These are phyloP conservation scores for Tyria jacobaeae DNA, from an alignment of 2,888 invertebrate species.

Conservation along the genomic window DNA sequence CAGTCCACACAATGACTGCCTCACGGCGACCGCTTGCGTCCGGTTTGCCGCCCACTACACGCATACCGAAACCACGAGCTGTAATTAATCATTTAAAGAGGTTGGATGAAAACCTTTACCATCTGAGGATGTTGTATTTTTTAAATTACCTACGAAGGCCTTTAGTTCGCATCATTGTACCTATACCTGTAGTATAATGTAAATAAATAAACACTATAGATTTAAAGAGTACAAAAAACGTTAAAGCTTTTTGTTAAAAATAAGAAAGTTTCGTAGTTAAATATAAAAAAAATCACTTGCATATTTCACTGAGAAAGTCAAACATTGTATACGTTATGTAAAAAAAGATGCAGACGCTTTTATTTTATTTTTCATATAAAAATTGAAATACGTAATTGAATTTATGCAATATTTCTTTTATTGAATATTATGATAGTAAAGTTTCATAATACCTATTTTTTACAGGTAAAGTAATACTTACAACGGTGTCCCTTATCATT, in stretches of 20 bases:
- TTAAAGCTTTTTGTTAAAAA: too few species aligned
- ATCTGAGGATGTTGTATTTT: slow-evolving; percentile 25
- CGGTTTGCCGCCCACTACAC: slow-evolving; percentile 96
- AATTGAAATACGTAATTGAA: too few species aligned
- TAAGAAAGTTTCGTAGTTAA: too few species aligned
- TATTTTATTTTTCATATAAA: too few species aligned
- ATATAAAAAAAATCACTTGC: too few species aligned
- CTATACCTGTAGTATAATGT: too few species aligned
- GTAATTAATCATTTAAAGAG: slow-evolving; percentile 56
- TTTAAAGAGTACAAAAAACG: neutral
- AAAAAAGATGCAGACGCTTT: too few species aligned
- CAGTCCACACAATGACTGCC: slow-evolving; percentile 97
- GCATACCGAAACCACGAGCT: slow-evolving; percentile 97
- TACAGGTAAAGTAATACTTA: slow-evolving; percentile 82
- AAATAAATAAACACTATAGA: slow-evolving; percentile 4
- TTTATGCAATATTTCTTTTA: neutral
- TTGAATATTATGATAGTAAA: neutral
- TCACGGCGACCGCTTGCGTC: slow-evolving; percentile 94
- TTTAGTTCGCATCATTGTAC: neutral
- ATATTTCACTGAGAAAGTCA: too few species aligned
- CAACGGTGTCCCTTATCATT: slow-evolving; percentile 95
- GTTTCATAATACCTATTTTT: neutral
- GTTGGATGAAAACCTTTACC: slow-evolving; percentile 37
- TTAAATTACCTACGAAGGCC: slow-evolving; percentile 15
- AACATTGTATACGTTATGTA: too few species aligned